These are phyloP conservation scores for Neoascia interrupta DNA, from an alignment of 2,888 invertebrate genomes.

Conservation along the genomic window DNA sequence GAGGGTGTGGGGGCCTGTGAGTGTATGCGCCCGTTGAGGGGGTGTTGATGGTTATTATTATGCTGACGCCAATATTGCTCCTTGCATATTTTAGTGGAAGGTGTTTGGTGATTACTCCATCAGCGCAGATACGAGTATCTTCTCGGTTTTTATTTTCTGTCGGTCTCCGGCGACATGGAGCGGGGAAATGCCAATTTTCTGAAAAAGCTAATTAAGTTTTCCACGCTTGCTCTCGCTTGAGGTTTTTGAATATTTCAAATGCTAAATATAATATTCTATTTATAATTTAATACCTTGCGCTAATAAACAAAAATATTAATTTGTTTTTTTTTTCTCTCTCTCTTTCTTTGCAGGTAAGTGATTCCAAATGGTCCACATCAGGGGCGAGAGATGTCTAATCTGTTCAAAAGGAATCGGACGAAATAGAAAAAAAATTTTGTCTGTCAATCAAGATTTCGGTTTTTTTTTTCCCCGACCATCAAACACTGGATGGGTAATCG, in stretches of 20 bases:
- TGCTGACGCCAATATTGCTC: constrained; percentile 34
- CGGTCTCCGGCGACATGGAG: not conserved
- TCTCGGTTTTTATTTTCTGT: not conserved
- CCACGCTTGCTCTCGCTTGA: constrained; percentile 21
- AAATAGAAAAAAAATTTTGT: too few relatives aligned
- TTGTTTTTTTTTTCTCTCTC: constrained; percentile 5
- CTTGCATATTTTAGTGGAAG: constrained; percentile 34
- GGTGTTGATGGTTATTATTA: constrained; percentile 45
- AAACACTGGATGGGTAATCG: constrained; percentile 42
- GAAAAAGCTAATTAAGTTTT: constrained; percentile 36
- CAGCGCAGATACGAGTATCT: too few relatives aligned
- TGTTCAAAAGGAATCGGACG: constrained; percentile 14
- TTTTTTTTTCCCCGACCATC: not conserved
- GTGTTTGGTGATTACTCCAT: constrained; percentile 38
- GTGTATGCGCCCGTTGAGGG: not conserved
- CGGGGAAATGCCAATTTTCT: constrained; percentile 41
- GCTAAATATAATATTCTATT: constrained; percentile 20
- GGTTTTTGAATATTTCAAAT: constrained; percentile 8
- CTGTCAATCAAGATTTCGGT: constrained; percentile 60
- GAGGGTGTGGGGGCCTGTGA: too few relatives aligned
- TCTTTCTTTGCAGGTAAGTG: constrained; percentile 64
- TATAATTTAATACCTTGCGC: not conserved
- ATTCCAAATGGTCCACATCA: constrained; percentile 39
- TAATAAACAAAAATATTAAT: constrained; percentile 29
- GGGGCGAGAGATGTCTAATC: constrained; percentile 41